Conservation (phyloP, 2,888 invertebrate species). For the Arge pagana region DNA sequence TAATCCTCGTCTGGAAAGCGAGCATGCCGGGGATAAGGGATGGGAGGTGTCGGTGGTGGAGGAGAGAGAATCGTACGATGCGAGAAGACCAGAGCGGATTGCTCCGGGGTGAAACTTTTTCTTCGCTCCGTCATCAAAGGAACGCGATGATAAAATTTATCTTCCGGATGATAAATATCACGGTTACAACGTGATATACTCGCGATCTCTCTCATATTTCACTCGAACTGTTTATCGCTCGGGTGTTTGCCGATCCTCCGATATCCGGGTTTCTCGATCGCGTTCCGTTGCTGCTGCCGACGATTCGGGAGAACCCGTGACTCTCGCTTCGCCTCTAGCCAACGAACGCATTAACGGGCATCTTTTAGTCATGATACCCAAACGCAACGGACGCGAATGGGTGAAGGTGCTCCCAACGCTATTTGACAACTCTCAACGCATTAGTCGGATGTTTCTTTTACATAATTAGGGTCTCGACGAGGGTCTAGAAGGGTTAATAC, state of each 20-base stretch:
- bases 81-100: not conserved
- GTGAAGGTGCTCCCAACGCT: conserved; percentile 4
- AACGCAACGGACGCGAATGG: conserved; percentile 11
- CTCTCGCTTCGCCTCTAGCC: not conserved
- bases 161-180: conserved; percentile 18
- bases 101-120: conserved; percentile 26
- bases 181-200: conserved; percentile 22
- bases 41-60: too few relatives aligned
- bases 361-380: conserved; percentile 19
- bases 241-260: conserved; percentile 10
- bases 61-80: too few relatives aligned
- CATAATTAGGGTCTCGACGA: conserved; percentile 39
- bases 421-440: conserved; percentile 24
- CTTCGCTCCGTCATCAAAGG: conserved; percentile 17
- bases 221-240: too few relatives aligned
- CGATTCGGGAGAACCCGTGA: too few relatives aligned
- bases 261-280: too few relatives aligned
- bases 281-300: too few relatives aligned
- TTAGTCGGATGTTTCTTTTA: conserved; percentile 41
- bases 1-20: too few relatives aligned
- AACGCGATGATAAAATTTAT: conserved; percentile 33
- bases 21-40: too few relatives aligned
- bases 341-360: conserved; percentile 17
- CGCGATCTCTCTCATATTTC: conserved; percentile 7
- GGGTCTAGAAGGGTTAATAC: conserved; percentile 31